Base-by-base conservation (phyloP, 2,888 invertebrate genomes). In the Brachyopa scutellaris region DNA sequence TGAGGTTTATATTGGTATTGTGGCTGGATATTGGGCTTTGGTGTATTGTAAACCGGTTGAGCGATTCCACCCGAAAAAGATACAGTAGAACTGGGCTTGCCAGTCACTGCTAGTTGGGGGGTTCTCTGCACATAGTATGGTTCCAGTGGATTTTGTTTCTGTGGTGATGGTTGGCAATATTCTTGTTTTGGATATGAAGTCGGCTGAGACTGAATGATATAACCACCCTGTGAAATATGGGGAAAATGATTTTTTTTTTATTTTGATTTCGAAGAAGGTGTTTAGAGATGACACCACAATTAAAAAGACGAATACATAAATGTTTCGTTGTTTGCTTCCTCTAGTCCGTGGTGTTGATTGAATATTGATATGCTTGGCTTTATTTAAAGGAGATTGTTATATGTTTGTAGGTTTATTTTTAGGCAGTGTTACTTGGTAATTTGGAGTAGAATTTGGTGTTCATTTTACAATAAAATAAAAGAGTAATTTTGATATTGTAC, bases 171-270 rank as follows among this genome's bases (percentile, higher is more conserved):
- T 49, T 84, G 85, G 26, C 78, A 84, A 74, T 84, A 76, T 31
- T 80, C 84, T 77, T 84, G 79, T 51, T 76, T 51, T 84, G 74
- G 67, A 74, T 66, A 67, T 77, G 80, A 38, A 70, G 64, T 69
- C 62, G 59, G 69, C 40, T 77, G 77, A 64, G 61, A 69, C 38
- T 77, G 62, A 62, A 70, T 77, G 67, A 62, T 59, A 72, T 82
- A 77, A 82, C 77, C 82, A 72, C 70, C 82, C 82, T 82, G 82
- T 72, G 82, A 70, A 82, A 82, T 49, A 82, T 82, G 82, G 61
- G 82, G 77, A 77, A 82, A 82, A 82, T 82, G 82, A 77, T 77
- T 82, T 70, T 55, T 66, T 70, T 64, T 17, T 26, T 36, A n/a
- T 21, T 33, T 36, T 23, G 31, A 11, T 74, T 36, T 49, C n/a